Evolutionary conservation across 2,888 invertebrate genomes (phyloP), one percentile per base, ranked within the genome.

Genomic region (Lottia scabra): DNA sequence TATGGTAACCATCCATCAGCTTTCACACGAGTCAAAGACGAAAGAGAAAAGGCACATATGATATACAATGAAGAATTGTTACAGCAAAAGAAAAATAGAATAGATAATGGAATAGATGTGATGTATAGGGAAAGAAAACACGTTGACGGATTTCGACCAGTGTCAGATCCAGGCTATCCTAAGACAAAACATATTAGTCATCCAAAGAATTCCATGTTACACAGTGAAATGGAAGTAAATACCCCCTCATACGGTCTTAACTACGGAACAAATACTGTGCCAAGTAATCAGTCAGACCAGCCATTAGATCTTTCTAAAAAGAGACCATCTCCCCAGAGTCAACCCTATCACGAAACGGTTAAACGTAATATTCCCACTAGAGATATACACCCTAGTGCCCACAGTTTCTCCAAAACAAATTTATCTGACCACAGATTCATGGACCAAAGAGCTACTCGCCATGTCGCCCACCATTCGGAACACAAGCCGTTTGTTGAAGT

Each of bases 301-400:
- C 75, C 70, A 3, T 63, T 83, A 19, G 82, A 83, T 73, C 71
- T 83, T 2, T 76, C 80, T 46, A 74, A 77, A n/a, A 83, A 80
- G 67, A 80, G 75, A 68, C 65, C 72, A 72, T 72, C 19, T 43
- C 26, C 13, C 13, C 73, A 30, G 48, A 70, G 43, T 65, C 67
- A 67, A 63, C 67, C 13, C 45, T 71, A 63, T 68, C 62, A 63
- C 62, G 66, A 44, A 69, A 48, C n/a, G 26, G 67, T 48, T 68
- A 65, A 68, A 63, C 38, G 63, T 68, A 27, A 67, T 65, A 8
- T 38, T 38, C 38, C 38, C 38, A 13, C 68, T 65, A n/a, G n/a
- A n/a, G 16, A 19, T n/a, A 10, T 6, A 8, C 38, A 38, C 8
- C 38, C 38, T 38, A 45, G 38, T 43, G 63, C 62, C n/a, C 44